Evolutionary conservation across 1,140 invertebrate genomes (phyloP), one percentile per base, ranked within the genome.

Genomic region (Drosophila busckii): DNA sequence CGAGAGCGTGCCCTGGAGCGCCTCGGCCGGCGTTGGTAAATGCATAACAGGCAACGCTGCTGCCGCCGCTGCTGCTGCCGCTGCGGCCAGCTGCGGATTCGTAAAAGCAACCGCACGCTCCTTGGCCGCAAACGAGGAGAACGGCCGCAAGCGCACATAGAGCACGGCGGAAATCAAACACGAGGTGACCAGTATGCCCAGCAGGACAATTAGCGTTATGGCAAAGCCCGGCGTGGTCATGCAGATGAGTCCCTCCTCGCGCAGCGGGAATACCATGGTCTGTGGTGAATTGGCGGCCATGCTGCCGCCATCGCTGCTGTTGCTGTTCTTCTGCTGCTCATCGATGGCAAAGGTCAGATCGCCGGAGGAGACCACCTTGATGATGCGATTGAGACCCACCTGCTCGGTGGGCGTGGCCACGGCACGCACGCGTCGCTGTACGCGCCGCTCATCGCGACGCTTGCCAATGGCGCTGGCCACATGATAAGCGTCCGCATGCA

Each of bases 221-320:
- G 95, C 93, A 84, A 97, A 97, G 0, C 95, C 94, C 7, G 94
- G 93, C 1, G 95, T 96, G 1, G 95, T 97, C 94, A 97, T 96
- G 86, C 96, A 97, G 45, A 97, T 95, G 58, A 95, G 89, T 9
- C 92, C 91, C 80, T 92, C 90, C 62, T 89, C 88, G 52, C 88
- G 76, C 13, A 89, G 89, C 2, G 93, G 92, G 69, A 93, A 93
- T 1, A 94, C 90, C 87, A 94, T 91, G 0, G 93, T 92, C 62
- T 91, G 91, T 4, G 91, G 89, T 34, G 49, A 19, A 0, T 38
- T 19, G 1, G 25, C 13, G 17, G 90, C 84, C 91, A 90, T 0
- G 91, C 90, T 28, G 87, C 82, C 3, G 88, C 85, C 6, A 10
- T 25, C 37, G 44, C 29, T 64, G 7, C 26, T 12, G 2, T 44